Percentiles rank a stretch among this genome's conserved stretches.
Evolutionary conservation across 2,888 invertebrate genomes (phyloP).

Genomic region (Conistra vaccinii): DNA sequence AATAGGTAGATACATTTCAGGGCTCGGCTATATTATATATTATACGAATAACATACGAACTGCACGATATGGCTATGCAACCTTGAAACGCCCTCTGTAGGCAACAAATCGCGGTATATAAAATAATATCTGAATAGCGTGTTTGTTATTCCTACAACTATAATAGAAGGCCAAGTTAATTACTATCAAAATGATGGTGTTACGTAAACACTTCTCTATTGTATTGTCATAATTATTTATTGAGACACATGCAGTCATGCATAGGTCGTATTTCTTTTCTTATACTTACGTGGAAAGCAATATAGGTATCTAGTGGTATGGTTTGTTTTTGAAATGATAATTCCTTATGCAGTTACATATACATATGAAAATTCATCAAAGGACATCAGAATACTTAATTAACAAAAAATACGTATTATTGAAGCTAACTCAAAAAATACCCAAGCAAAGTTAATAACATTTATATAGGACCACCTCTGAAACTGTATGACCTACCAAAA

Average conservation of each 20-base stretch:
- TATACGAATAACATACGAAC: no score
- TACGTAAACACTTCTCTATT: slow-evolving; percentile 39
- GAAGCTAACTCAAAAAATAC: no score
- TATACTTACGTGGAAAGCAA: no score
- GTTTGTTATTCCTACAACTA: slow-evolving; percentile 34
- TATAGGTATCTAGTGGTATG: no score
- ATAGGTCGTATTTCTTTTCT: slow-evolving; percentile 31
- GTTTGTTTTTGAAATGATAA: not conserved
- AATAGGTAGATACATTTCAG: not conserved
- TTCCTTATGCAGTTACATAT: not conserved
- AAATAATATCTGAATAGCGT: slow-evolving; percentile 21
- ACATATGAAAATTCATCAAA: not conserved
- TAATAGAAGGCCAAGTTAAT: slow-evolving; percentile 53
- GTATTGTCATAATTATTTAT: slow-evolving; percentile 48
- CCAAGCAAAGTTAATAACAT: no score
- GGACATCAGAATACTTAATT: not conserved
- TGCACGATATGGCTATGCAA: not conserved
- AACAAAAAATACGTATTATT: not conserved
- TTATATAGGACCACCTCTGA: no score
- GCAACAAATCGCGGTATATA: slow-evolving; percentile 23
- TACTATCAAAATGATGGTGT: slow-evolving; percentile 46
- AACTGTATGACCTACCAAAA: no score
- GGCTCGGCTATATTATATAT: not conserved
- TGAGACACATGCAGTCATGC: slow-evolving; percentile 39
- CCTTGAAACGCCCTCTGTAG: slow-evolving; percentile 43